These are phyloP conservation scores for Neria commutata DNA, from an alignment of 2,888 invertebrate species.

Conservation along the genomic window DNA sequence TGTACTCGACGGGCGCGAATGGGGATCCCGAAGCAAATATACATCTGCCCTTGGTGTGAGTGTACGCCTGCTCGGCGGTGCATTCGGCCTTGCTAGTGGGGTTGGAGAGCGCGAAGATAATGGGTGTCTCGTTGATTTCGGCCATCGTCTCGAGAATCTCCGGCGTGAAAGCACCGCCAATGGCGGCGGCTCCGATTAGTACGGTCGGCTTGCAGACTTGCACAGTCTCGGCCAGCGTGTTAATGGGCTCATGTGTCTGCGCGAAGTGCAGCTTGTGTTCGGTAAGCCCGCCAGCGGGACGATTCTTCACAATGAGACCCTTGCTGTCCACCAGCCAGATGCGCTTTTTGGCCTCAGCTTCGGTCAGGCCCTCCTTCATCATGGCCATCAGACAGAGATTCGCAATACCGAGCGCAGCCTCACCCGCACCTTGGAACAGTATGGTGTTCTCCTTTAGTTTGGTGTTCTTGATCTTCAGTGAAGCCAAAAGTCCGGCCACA, in stretches of 20 bases:
- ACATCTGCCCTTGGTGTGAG: slow-evolving; percentile 84
- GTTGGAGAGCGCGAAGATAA: slow-evolving; percentile 98
- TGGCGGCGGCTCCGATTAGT: slow-evolving; percentile 93
- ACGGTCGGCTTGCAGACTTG: slow-evolving; percentile 82
- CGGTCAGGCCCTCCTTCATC: slow-evolving; percentile 79
- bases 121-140: slow-evolving; percentile 79
- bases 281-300: slow-evolving; percentile 80
- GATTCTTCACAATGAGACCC: slow-evolving; percentile 88
- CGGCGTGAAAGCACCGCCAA: slow-evolving; percentile 90
- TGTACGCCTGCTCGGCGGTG: slow-evolving; percentile 98
- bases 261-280: slow-evolving; percentile 86
- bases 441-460: slow-evolving; percentile 83
- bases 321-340: slow-evolving; percentile 97
- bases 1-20: slow-evolving; percentile 82
- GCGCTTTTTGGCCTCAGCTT: slow-evolving; percentile 76
- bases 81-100: slow-evolving; percentile 98
- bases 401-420: slow-evolving; percentile 95
- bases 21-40: slow-evolving; percentile 98
- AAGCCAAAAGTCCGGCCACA: slow-evolving; percentile 90
- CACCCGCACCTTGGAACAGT: slow-evolving; percentile 96
- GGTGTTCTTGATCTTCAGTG: slow-evolving; percentile 82
- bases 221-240: slow-evolving; percentile 82
- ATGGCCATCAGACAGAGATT: slow-evolving; percentile 91
- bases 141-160: slow-evolving; percentile 89
- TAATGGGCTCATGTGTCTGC: slow-evolving; percentile 76